These are phyloP conservation scores for Holocentrus rufus DNA, from an alignment of 2,797 vertebrate genomes.

Conservation along the genomic window DNA sequence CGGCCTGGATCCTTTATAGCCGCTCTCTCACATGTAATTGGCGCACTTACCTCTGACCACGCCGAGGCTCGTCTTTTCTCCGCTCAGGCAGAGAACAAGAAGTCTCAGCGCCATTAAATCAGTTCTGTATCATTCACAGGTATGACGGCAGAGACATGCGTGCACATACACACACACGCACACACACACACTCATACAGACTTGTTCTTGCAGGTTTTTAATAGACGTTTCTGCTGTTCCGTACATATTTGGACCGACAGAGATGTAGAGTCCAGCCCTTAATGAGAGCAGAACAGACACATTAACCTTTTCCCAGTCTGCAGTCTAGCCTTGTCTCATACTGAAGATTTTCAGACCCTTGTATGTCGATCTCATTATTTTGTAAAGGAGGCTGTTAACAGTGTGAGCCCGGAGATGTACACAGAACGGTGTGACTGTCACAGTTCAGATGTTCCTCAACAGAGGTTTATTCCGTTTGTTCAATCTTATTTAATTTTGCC, in stretches of 20 bases:
- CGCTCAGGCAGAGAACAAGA: conserved; percentile 11
- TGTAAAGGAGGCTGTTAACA: conserved; percentile 46
- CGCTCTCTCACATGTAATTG: conserved; percentile 37
- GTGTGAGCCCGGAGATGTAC: conserved; percentile 17
- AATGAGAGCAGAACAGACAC: conserved; percentile 66
- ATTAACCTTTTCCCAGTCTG: conserved; percentile 71
- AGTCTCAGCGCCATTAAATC: conserved; percentile 20
- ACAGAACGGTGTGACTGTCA: background rate
- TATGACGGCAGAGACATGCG: background rate
- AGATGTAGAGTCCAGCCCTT: conserved; percentile 39
- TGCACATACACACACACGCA: background rate
- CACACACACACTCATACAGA: background rate
- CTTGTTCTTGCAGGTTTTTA: conserved; percentile 7
- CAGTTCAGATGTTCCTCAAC: background rate
- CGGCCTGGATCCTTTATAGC: conserved; percentile 5
- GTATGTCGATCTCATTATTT: conserved; percentile 57
- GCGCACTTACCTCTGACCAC: background rate
- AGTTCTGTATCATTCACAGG: conserved; percentile 30
- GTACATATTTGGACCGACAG: conserved; percentile 38
- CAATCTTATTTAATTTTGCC: too few relatives aligned
- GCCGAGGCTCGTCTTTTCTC: conserved; percentile 21
- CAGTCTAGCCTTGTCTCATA: conserved; percentile 20
- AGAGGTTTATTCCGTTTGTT: conserved; percentile 15
- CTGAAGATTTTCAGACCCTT: conserved; percentile 31
- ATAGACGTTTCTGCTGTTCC: conserved; percentile 23